These are phyloP conservation scores for Notothenia coriiceps DNA, from an alignment of 2,113 vertebrate species.

Conservation along the genomic window DNA sequence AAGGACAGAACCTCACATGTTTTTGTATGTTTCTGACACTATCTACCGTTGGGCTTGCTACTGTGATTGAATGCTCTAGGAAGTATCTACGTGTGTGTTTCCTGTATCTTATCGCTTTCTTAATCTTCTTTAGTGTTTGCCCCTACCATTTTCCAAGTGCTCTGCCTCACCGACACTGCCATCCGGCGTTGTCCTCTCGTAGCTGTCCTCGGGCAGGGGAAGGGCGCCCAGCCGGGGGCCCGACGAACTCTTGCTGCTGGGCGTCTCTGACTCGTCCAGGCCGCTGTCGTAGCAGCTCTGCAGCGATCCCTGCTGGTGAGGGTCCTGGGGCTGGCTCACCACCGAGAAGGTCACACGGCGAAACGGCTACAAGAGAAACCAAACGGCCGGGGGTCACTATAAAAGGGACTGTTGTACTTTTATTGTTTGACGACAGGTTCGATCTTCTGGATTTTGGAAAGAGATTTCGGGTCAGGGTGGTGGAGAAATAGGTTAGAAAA, in stretches of 20 bases:
- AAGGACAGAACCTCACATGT: conserved; percentile 14
- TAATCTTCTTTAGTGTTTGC: conserved; percentile 89
- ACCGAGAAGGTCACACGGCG: conserved; percentile 99
- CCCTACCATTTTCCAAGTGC: conserved; percentile 99
- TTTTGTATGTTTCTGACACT: conserved; percentile 50
- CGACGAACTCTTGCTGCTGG: conserved; percentile 99
- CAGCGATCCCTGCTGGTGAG: conserved; percentile 99
- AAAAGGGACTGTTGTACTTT: conserved; percentile 76
- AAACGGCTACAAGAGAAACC: conserved; percentile 98
- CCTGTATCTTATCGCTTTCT: conserved; percentile 63
- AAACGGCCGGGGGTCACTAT: conserved; percentile 96
- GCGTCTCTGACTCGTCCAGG: conserved; percentile 99
- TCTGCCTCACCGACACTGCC: conserved; percentile 99
- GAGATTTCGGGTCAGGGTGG: conserved; percentile 46
- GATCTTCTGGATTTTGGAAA: conserved; percentile 46
- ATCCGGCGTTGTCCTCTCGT: conserved; percentile 99
- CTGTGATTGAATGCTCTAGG: conserved; percentile 35
- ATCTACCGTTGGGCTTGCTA: conserved; percentile 34
- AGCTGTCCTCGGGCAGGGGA: conserved; percentile 99
- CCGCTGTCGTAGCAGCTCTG: conserved; percentile 99
- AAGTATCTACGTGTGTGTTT: conserved; percentile 69
- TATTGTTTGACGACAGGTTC: conserved; percentile 35
- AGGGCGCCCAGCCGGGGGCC: conserved; percentile 99
- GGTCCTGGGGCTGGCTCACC: conserved; percentile 99
- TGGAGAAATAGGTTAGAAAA: conserved; percentile 32